Evolutionary conservation across 2,113 vertebrate genomes (phyloP).

Genomic region (Paradoxurus hermaphroditus): DNA sequence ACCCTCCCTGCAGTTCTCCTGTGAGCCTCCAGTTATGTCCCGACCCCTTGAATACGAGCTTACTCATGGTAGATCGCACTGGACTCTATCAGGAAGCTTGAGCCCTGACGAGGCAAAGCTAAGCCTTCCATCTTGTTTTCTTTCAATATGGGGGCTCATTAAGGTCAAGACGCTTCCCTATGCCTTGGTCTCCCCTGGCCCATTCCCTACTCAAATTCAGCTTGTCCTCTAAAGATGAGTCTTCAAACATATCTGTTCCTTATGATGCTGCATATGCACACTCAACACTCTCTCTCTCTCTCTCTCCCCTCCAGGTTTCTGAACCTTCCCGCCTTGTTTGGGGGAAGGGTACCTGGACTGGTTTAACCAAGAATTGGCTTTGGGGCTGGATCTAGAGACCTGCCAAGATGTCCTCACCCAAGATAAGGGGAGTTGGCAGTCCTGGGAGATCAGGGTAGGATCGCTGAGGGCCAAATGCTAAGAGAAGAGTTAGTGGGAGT

Average conservation of each 20-base stretch:
- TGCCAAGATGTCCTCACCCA: neutral
- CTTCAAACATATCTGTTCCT: neutral
- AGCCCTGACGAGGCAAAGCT: neutral
- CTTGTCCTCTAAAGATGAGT: neutral
- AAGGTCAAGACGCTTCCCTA: neutral
- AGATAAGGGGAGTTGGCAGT: neutral
- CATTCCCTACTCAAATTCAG: neutral
- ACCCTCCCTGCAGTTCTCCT: neutral
- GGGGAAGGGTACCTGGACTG: neutral
- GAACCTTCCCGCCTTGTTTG: neutral
- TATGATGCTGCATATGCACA: neutral
- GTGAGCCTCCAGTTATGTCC: neutral
- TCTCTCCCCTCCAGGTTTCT: neutral
- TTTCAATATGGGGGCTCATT: neutral
- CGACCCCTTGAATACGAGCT: neutral
- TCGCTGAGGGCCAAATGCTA: neutral
- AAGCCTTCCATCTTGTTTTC: neutral
- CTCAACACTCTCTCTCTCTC: too few relatives aligned
- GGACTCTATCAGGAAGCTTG: neutral
- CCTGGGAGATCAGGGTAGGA: neutral
- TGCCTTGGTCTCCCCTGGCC: neutral
- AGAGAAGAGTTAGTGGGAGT: neutral
- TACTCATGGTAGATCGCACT: neutral
- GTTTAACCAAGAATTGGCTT: neutral
- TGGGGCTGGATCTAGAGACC: neutral